Evolutionary conservation across 2,113 vertebrate species (phyloP), one percentile per base, ranked within the genome.

Genomic region (Romanogobio albipinnatus): DNA sequence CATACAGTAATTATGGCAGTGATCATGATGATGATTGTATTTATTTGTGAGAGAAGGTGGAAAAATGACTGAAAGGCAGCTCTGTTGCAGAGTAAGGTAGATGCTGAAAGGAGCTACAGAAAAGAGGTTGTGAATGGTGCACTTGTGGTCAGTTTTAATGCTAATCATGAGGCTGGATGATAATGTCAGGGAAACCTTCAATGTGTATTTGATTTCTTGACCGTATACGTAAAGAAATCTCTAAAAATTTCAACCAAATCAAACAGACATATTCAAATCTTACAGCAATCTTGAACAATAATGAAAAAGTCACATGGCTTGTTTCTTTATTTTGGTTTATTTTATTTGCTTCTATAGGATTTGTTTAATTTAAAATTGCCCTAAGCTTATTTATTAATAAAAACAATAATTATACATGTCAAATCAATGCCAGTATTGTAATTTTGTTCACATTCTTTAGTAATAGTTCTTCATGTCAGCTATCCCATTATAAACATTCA

Each of bases 111-210:
- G 82, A 84, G 43, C 17, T 24, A 56, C 81, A 87, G 87, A 90
- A 85, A 90, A 82, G 81, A 6, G 9, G 51, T 33, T 15, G 78
- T 92, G 87, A 93, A 92, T 91, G 88, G 83, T 45, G 85, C 90
- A 89, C 88, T 92, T 91, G 91, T 90, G 89, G 92, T 89, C 49
- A 91, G 90, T 93, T 93, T 92, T 91, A 86, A 90, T 89, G 92
- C 90, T 92, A 91, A 88, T 88, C 89, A 81, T 83, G 82, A 10
- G 15, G 64, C 83, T 87, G 91, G 92, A 88, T 89, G 89, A 91
- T 89, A 76, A 71, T 81, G 86, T 86, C 17, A 61, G 64, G 13
- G 6, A 56, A 56, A 53, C 1, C 75, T 56, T 56, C 17, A 49
- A 33, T 36, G 49, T 11, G 8, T 33, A 58, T 10, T 39, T 36